phyloP scores from a whole-genome alignment of 2,113 vertebrate species.

The Saccopteryx bilineata region DNA sequence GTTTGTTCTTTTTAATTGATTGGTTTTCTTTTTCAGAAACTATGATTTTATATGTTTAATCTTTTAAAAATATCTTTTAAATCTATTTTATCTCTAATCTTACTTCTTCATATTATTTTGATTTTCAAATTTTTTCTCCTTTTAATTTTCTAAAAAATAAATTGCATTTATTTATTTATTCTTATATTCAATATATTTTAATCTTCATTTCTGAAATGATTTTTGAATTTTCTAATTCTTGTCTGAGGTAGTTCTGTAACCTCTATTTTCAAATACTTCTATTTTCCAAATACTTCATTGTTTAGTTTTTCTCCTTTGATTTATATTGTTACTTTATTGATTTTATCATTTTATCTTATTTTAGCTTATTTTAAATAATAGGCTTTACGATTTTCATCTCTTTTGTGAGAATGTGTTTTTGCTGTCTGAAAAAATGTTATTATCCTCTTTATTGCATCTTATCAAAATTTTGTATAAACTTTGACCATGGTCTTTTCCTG shows the following conservation, averaged over 20 bases:
- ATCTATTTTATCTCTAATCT: neutral
- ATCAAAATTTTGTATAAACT: neutral
- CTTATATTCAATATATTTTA: neutral
- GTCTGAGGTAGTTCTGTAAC: neutral
- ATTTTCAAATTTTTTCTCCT: neutral
- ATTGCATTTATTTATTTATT: neutral
- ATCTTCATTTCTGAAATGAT: conserved; percentile 16
- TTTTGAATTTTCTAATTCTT: conserved; percentile 14
- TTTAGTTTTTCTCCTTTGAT: conserved; percentile 1
- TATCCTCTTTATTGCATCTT: neutral
- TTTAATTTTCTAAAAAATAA: neutral
- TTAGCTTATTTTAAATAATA: conserved; percentile 22
- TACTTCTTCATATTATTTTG: neutral
- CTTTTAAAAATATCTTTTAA: neutral
- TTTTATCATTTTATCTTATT: neutral
- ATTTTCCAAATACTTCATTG: neutral
- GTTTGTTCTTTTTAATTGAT: neutral
- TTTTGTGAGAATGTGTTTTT: neutral
- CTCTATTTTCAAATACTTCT: conserved; percentile 2
- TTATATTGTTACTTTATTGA: neutral
- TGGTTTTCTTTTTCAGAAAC: neutral
- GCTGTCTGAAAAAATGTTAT: neutral
- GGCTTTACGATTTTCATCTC: neutral
- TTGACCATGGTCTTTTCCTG: neutral
- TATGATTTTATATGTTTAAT: neutral